Conservation (phyloP, 1,140 invertebrate genomes). For the Halictus rubicundus region DNA sequence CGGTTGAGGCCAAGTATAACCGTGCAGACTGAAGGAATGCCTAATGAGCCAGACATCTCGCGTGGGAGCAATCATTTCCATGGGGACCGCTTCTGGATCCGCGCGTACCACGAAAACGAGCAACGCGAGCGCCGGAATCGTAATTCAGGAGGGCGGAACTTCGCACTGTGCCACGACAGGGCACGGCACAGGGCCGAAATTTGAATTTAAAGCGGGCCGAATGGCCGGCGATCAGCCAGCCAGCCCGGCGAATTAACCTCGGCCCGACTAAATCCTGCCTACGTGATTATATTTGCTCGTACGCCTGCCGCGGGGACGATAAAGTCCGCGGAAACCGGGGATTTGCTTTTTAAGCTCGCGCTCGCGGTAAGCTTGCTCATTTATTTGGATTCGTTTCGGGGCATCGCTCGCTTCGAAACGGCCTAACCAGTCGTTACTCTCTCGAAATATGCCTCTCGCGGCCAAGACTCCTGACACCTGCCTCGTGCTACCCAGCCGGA, state of each 20-base stretch:
- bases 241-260: slow-evolving; percentile 58
- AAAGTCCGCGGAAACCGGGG: slow-evolving; percentile 46
- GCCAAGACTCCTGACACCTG: neutral
- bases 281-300: slow-evolving; percentile 48
- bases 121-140: slow-evolving; percentile 40
- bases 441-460: neutral
- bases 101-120: slow-evolving; percentile 13
- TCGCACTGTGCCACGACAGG: slow-evolving; percentile 10
- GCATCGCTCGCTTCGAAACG: neutral
- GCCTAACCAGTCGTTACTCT: neutral
- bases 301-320: slow-evolving; percentile 28
- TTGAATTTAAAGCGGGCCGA: slow-evolving; percentile 65
- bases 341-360: slow-evolving; percentile 46
- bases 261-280: slow-evolving; percentile 53
- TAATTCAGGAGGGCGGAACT: slow-evolving; percentile 56
- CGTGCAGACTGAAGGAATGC: slow-evolving; percentile 71
- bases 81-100: slow-evolving; percentile 48
- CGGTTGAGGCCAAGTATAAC: slow-evolving; percentile 25
- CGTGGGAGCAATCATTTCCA: slow-evolving; percentile 69
- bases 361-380: slow-evolving; percentile 37
- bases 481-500: too few species aligned
- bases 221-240: slow-evolving; percentile 57
- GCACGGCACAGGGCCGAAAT: slow-evolving; percentile 42
- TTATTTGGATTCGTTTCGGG: slow-evolving; percentile 42
- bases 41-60: slow-evolving; percentile 73